Percentiles rank a stretch among this genome's conserved stretches.
phyloP scores from a whole-genome alignment of 2,113 vertebrate genomes.

The Cavia aperea region DNA sequence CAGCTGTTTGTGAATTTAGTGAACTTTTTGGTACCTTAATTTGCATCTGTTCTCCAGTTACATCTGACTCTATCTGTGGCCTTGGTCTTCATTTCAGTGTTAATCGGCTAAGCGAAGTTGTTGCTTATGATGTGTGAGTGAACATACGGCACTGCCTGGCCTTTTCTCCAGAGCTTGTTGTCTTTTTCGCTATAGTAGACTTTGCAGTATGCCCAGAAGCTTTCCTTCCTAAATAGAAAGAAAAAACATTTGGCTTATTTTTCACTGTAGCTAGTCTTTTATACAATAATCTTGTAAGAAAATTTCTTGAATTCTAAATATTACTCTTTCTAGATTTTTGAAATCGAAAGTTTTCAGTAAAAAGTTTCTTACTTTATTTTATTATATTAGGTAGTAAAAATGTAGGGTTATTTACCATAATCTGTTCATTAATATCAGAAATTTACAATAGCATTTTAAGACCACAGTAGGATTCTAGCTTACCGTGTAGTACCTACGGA shows the following conservation, averaged over 20 bases:
- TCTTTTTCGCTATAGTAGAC: constrained; percentile 94
- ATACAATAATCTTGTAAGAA: constrained; percentile 99
- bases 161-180: constrained; percentile 84
- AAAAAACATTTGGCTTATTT: constrained; percentile 99
- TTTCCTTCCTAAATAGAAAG: constrained; percentile 96
- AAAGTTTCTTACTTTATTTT: constrained; percentile 99
- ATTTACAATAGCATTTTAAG: constrained; percentile 92
- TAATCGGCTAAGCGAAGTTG: constrained; percentile 85
- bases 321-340: constrained; percentile 99
- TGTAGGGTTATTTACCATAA: constrained; percentile 99
- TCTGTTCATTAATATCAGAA: constrained; percentile 94
- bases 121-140: constrained; percentile 85
- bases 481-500: constrained; percentile 87
- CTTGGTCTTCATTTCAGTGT: constrained; percentile 95
- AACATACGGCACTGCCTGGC: constrained; percentile 85
- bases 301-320: constrained; percentile 99
- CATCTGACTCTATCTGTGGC: constrained; percentile 85
- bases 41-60: constrained; percentile 75
- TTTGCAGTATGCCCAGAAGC: constrained; percentile 95
- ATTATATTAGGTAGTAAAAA: constrained; percentile 99
- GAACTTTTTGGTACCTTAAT: constrained; percentile 75
- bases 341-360: constrained; percentile 99
- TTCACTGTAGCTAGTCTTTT: constrained; percentile 99
- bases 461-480: constrained; percentile 89
- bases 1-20: constrained; percentile 75